Evolutionary conservation across 2,113 vertebrate genomes (phyloP).

Genomic region (Epinephelus lanceolatus): DNA sequence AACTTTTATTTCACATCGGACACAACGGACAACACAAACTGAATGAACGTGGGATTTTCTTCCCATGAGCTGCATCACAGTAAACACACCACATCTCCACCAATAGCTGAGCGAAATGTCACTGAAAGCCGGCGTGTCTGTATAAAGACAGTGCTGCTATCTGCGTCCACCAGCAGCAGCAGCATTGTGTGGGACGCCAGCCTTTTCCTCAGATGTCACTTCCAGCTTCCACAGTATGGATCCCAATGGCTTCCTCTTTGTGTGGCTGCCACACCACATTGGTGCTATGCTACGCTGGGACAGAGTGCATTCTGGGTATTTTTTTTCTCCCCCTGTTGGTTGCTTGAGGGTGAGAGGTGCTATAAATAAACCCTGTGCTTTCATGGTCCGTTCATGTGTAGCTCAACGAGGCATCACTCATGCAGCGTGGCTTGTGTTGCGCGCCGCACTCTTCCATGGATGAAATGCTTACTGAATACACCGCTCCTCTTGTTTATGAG

Average conservation of each 20-base stretch:
- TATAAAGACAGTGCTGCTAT: constrained; percentile 17
- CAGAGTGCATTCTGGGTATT: constrained; percentile 74
- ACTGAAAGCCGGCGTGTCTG: not conserved
- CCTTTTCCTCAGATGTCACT: constrained; percentile 45
- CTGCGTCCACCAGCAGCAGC: constrained; percentile 35
- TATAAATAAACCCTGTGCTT: constrained; percentile 79
- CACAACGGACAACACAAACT: not conserved
- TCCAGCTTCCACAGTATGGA: constrained; percentile 36
- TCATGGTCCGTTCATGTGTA: constrained; percentile 79
- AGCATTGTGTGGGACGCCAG: constrained; percentile 29
- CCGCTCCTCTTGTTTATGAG: not conserved
- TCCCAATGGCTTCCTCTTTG: constrained; percentile 56
- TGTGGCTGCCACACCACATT: constrained; percentile 58
- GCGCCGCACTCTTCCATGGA: not conserved
- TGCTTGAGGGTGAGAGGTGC: constrained; percentile 71
- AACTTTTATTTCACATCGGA: not conserved
- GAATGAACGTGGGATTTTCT: not conserved
- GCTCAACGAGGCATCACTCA: constrained; percentile 60
- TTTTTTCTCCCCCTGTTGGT: constrained; percentile 49
- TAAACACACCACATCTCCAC: constrained; percentile 5
- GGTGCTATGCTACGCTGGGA: constrained; percentile 37
- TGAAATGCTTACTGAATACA: not conserved
- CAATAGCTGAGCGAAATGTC: constrained; percentile 17
- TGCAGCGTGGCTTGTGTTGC: constrained; percentile 47
- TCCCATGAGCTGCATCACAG: constrained; percentile 2